These are phyloP conservation scores for Sinosuthora webbiana DNA, from an alignment of 2,113 vertebrate genomes.

Conservation along the genomic window DNA sequence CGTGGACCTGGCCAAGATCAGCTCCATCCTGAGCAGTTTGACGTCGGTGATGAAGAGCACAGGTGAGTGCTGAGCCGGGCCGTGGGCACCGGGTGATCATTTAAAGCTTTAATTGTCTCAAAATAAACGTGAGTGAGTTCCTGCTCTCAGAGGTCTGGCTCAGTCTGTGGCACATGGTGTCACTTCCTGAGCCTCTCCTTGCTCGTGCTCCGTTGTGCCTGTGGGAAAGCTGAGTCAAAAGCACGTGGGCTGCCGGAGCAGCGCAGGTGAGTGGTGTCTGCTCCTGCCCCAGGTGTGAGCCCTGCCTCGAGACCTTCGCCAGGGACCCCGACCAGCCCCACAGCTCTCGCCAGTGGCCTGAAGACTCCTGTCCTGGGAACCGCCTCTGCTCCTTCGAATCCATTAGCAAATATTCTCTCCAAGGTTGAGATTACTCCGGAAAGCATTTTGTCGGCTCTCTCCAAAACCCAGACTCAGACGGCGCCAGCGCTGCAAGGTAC, in stretches of 20 bases:
- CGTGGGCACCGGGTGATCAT: accelerated
- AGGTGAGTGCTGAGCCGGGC: conserved; percentile 72
- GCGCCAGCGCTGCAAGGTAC: conserved; percentile 83
- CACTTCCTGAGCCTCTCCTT: background rate
- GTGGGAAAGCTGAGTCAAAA: background rate
- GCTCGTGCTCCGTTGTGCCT: accelerated
- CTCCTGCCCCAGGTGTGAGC: conserved; percentile 81
- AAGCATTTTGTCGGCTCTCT: conserved; percentile 90
- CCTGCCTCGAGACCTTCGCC: conserved; percentile 87
- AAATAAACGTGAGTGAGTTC: accelerated
- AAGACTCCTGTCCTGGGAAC: conserved; percentile 79
- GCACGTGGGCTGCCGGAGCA: accelerated
- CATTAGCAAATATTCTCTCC: conserved; percentile 92
- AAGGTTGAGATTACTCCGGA: conserved; percentile 95
- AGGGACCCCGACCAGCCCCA: conserved; percentile 84
- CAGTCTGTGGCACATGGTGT: background rate
- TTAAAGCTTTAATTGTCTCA: background rate
- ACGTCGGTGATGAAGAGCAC: conserved; percentile 96
- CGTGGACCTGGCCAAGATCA: conserved; percentile 97
- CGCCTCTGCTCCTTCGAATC: conserved; percentile 70
- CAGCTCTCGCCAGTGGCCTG: conserved; percentile 73
- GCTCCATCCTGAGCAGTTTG: conserved; percentile 94
- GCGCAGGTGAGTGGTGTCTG: background rate
- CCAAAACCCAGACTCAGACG: conserved; percentile 88
- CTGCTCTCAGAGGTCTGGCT: background rate